A percentile compares a stretch with the other conserved stretches of the same genome.
Evolutionary conservation across 2,888 invertebrate species (phyloP).

Genomic region (Cremastinae sp.): DNA sequence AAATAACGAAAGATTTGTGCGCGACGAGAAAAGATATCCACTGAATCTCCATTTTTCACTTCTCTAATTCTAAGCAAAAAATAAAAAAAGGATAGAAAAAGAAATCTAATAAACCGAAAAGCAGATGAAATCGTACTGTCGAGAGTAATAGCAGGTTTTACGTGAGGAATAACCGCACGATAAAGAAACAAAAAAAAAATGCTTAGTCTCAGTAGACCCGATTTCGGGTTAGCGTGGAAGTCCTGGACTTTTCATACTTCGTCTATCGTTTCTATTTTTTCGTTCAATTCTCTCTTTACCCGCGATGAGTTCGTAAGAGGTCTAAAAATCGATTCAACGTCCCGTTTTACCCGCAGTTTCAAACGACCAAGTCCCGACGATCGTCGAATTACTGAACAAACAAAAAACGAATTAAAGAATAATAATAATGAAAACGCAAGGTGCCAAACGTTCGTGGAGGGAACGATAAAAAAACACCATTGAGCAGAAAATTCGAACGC

Average conservation of each 20-base stretch:
- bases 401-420: not conserved
- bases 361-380: not conserved
- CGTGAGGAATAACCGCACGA: conserved; percentile 27
- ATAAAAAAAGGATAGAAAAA: conserved; percentile 22
- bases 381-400: not conserved
- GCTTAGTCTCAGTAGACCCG: conserved; percentile 45
- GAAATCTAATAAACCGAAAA: conserved; percentile 18
- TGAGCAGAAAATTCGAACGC: not conserved
- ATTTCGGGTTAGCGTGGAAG: conserved; percentile 47
- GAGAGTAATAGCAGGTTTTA: conserved; percentile 42
- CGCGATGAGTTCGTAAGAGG: conserved; percentile 11
- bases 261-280: conserved; percentile 12
- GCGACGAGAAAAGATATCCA: conserved; percentile 55
- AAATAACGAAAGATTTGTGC: conserved; percentile 31
- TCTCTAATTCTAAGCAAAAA: conserved; percentile 50
- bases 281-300: not conserved
- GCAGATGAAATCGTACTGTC: conserved; percentile 45
- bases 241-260: conserved; percentile 22
- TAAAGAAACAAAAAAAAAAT: conserved; percentile 27
- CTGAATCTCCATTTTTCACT: conserved; percentile 60
- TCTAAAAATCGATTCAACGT: conserved; percentile 12
- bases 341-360: conserved; percentile 3
- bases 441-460: not conserved
- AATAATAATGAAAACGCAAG: not conserved
- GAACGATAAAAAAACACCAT: not conserved